phyloP scores from a whole-genome alignment of 2,113 vertebrate species.

The Nothocercus nigrocapillus region DNA sequence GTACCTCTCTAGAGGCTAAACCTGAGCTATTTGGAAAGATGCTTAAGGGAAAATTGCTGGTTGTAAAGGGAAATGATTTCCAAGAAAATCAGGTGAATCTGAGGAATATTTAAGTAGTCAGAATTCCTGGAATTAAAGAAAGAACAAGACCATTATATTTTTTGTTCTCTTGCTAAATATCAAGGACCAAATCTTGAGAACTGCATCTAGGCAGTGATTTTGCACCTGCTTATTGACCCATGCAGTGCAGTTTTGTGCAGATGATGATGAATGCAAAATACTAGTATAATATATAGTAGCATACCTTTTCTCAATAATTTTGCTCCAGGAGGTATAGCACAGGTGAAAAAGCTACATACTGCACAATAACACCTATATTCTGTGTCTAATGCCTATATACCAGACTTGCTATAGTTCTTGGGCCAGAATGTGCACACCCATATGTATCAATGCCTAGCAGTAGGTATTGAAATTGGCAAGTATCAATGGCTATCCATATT shows the following conservation, averaged over 20 bases:
- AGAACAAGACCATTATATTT: not conserved
- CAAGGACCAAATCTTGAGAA: not conserved
- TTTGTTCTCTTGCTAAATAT: not conserved
- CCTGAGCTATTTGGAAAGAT: not conserved
- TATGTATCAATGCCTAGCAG: not conserved
- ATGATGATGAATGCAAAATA: not conserved
- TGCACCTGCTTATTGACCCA: not conserved
- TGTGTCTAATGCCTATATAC: not conserved
- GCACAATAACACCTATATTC: not conserved
- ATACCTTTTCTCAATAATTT: not conserved
- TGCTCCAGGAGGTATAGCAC: not conserved
- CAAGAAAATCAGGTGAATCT: not conserved
- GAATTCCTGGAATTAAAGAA: not conserved
- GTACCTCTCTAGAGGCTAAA: not conserved
- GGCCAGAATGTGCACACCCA: not conserved
- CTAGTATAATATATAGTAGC: not conserved
- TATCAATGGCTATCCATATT: not conserved
- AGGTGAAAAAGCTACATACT: not conserved
- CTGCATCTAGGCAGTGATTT: not conserved
- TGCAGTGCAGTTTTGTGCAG: not conserved
- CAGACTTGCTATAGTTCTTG: not conserved
- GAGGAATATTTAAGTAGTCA: not conserved
- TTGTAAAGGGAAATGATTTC: not conserved
- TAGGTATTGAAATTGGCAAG: not conserved
- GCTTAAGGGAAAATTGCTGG: not conserved